Evolutionary conservation across 2,888 invertebrate genomes (phyloP).

Genomic region (Agrotis clavis): DNA sequence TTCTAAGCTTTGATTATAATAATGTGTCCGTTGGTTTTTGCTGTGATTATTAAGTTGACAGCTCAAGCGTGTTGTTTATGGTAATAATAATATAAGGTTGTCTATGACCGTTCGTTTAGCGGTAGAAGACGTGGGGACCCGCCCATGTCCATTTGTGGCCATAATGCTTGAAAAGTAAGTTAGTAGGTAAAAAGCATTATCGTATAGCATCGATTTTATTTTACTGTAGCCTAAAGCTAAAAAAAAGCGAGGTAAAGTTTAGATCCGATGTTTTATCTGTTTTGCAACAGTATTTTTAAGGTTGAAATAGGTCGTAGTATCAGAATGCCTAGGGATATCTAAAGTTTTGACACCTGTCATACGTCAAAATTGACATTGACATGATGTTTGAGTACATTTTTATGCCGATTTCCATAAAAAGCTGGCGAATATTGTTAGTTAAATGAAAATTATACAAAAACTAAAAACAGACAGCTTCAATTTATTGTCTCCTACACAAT

Average conservation of each 20-base stretch:
- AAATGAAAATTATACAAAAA: slow-evolving; percentile 9
- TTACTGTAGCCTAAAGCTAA: too few relatives aligned
- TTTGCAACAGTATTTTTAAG: too few relatives aligned
- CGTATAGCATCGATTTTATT: too few relatives aligned
- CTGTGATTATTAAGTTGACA: slow-evolving; percentile 23
- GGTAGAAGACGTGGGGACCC: not conserved
- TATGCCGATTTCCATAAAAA: not conserved
- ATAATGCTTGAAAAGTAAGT: slow-evolving; percentile 13
- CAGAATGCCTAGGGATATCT: too few relatives aligned
- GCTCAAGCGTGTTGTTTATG: slow-evolving; percentile 19
- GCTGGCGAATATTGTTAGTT: too few relatives aligned
- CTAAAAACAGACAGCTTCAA: slow-evolving; percentile 6
- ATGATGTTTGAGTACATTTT: not conserved
- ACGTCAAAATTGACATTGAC: too few relatives aligned
- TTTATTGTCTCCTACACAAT: slow-evolving; percentile 16
- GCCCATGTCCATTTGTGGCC: slow-evolving; percentile 5
- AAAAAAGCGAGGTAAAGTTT: too few relatives aligned
- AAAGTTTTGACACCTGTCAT: too few relatives aligned
- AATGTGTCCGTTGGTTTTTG: too few relatives aligned
- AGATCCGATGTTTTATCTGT: too few relatives aligned
- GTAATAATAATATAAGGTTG: slow-evolving; percentile 18
- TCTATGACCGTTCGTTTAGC: slow-evolving; percentile 23
- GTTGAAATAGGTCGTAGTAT: too few relatives aligned
- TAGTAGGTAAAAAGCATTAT: not conserved
- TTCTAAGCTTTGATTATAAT: too few relatives aligned